Conservation (phyloP, 1,140 invertebrate species). For the Pectinophora gossypiella region DNA sequence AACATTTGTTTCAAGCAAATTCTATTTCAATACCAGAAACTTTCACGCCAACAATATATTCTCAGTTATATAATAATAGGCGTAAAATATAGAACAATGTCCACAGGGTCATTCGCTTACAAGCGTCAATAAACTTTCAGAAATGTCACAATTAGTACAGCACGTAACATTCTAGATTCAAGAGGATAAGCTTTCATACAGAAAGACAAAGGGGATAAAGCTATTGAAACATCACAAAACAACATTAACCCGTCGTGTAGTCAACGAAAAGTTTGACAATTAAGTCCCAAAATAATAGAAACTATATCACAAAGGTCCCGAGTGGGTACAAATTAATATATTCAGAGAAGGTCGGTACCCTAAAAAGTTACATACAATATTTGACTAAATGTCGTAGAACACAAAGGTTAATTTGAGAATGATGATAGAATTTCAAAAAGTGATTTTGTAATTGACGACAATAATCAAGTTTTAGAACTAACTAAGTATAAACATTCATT, state of each 20-base stretch:
- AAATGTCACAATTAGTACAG: constrained; percentile 12
- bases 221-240: constrained; percentile 41
- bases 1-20: too few species aligned
- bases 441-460: too few species aligned
- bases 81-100: background rate
- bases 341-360: background rate
- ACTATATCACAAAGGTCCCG: constrained; percentile 32
- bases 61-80: background rate
- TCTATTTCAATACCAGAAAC: too few species aligned
- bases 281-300: constrained; percentile 58
- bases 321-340: constrained; percentile 1
- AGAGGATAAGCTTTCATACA: constrained; percentile 40
- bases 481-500: too few species aligned
- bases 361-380: too few species aligned
- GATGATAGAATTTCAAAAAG: too few species aligned
- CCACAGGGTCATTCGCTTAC: constrained; percentile 16
- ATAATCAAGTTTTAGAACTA: too few species aligned
- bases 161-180: constrained; percentile 16
- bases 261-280: constrained; percentile 55
- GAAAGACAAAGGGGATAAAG: constrained; percentile 42
- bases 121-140: constrained; percentile 3
- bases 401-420: too few species aligned
- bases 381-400: too few species aligned
- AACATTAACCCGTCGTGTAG: constrained; percentile 54
- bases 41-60: too few species aligned